Base-by-base conservation (phyloP, 2,797 vertebrate genomes). In the Adrianichthys oophorus region DNA sequence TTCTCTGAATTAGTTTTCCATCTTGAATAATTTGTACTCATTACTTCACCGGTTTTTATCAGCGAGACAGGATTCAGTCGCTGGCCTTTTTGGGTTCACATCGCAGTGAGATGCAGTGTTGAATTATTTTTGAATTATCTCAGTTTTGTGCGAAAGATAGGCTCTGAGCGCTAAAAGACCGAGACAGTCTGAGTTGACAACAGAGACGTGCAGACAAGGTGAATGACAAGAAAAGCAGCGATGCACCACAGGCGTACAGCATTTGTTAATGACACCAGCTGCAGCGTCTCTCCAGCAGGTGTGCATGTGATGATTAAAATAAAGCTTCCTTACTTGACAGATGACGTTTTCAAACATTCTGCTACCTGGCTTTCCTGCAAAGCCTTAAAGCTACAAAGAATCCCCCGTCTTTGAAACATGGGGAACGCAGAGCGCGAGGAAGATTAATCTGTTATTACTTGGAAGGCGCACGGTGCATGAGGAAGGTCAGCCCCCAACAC, bases 21-120 rank as follows among this genome's bases (percentile, higher is more conserved):
- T 71, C 59, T 70, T 61, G 55, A 55, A 67, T 70, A 29, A 83
- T 80, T 59, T 80, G 18, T 79, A 66, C 47, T 73, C 71, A 80
- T 79, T 79, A 75, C 68, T 67, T 70, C 63, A 59, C 52, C 54
- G 61, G 66, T 75, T 72, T 61, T 66, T 62, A 37, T 78, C 65
- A 51, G 63, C n/a, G 65, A 65, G 43, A 71, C 55, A 58, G 47
- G 12, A 72, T 57, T 72, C 52, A 48, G 48, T 57, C 53, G 46
- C 52, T 65, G 45, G 65, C 19, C 23, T 55, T 29, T 52, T 54
- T 65, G 46, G 40, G 42, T 45, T 65, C 37, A 68, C 52, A 69
- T 74, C 55, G 58, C 18, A 43, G 53, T 21, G 13, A 50, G 12
- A 55, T 46, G 45, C 7, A 26, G 4, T 4, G 1, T 45, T 49